Base-by-base conservation (phyloP, 2,888 invertebrate species). In the Schizotus pectinicornis region DNA sequence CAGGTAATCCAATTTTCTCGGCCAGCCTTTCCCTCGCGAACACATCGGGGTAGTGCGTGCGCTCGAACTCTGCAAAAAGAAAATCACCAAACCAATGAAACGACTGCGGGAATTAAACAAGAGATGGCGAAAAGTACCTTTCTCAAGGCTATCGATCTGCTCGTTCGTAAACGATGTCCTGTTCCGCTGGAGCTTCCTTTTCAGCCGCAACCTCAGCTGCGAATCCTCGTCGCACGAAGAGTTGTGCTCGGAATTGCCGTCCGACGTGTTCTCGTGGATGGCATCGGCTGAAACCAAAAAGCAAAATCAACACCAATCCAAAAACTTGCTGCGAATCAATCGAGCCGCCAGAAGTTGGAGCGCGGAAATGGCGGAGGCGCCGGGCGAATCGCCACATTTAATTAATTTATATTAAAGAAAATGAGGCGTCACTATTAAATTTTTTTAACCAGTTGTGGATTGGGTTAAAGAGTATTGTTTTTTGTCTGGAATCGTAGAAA, bases 121-220 rank as follows among this genome's bases (percentile, higher is more conserved):
- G 39, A 52, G 30, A 41, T 49, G 53, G 49, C 14, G 33, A 32
- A 49, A 69, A 79, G 78, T 80, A 97, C 98, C 98, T 91, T 97
- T 98, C 83, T 98, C 98, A 74, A 98, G 86, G 77, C 95, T 95
- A 81, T 99, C 98, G 77, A 99, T 96, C 82, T 98, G 98, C 77
- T 97, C 97, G 78, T 98, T 98, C 71, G 97, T 97, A 82, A 99
- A 98, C 56, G 96, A 96, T 51, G 98, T 98, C 72, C 98, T 86
- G 81, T 98, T 98, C 75, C 98, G 86, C 82, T 99, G 98, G 64
- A 98, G 84, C 80, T 98, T 98, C 77, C 98, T 84, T 82, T 98
- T 98, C 68, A 98, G 86, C 73, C 96, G 86, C 73, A 98, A 83
- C 74, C 98, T 86, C 83, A 95, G 89, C 80, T 97, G 96, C 13